A percentile compares a stretch with the other conserved stretches of the same genome.
Evolutionary conservation across 2,888 invertebrate species (phyloP).

Genomic region (Drosophila kanekoi): DNA sequence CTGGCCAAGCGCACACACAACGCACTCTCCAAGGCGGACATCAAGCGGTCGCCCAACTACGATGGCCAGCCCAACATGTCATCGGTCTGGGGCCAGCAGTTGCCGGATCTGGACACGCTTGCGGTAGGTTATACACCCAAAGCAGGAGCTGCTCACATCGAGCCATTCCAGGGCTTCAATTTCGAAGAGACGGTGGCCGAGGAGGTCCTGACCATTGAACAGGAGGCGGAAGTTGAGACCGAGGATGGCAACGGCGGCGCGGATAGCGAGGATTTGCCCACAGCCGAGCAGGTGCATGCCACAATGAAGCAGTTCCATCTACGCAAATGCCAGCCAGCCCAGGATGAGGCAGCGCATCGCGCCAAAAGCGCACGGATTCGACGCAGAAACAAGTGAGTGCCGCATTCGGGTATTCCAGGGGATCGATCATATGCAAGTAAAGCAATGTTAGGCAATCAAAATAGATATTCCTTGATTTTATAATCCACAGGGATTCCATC

Average conservation of each 20-base stretch:
- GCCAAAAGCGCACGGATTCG: conserved; percentile 82
- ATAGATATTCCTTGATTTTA: too few relatives aligned
- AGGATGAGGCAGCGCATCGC: conserved; percentile 78
- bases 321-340: conserved; percentile 81
- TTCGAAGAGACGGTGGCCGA: conserved; percentile 79
- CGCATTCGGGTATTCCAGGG: too few relatives aligned
- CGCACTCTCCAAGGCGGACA: conserved; percentile 85
- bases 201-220: conserved; percentile 79
- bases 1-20: conserved; percentile 89
- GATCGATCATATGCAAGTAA: too few relatives aligned
- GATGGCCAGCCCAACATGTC: conserved; percentile 61
- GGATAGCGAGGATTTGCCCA: conserved; percentile 81
- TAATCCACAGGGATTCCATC: too few relatives aligned
- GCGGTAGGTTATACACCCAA: conserved; percentile 47
- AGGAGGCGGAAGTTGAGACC: conserved; percentile 82
- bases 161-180: conserved; percentile 63
- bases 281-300: conserved; percentile 83
- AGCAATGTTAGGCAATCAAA: too few relatives aligned
- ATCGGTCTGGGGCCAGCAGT: conserved; percentile 75
- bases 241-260: conserved; percentile 72
- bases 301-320: conserved; percentile 85
- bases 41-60: conserved; percentile 62
- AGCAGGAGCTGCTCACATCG: neutral
- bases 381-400: conserved; percentile 79
- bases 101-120: conserved; percentile 57